Percentiles rank a stretch among this genome's conserved stretches.
Evolutionary conservation across 2,797 vertebrate species (phyloP).

Genomic region (Pseudomugil tenellus): DNA sequence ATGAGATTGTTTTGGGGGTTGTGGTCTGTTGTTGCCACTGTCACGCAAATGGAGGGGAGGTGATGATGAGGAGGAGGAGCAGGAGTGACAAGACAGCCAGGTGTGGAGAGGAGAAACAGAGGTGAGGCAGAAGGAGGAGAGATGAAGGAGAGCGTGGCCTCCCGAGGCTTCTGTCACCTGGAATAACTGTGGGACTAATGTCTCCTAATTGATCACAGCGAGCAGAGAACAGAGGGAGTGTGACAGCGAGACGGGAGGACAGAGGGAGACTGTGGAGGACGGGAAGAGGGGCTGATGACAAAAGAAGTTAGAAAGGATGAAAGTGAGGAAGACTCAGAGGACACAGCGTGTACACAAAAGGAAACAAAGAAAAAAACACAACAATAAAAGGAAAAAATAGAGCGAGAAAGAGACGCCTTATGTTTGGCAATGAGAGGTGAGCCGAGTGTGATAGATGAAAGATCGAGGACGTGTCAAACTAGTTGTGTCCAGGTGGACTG

Average conservation of each 20-base stretch:
- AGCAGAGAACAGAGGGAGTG: constrained; percentile 66
- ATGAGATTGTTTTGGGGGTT: constrained; percentile 17
- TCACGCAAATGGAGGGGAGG: constrained; percentile 22
- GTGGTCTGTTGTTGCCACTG: constrained; percentile 48
- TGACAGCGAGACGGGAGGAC: constrained; percentile 65
- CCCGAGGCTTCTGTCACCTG: constrained; percentile 74
- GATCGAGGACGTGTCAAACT: constrained; percentile 56
- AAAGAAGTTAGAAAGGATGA: constrained; percentile 38
- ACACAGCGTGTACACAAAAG: neutral
- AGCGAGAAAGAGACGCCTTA: constrained; percentile 12
- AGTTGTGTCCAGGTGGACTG: constrained; percentile 52
- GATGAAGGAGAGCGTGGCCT: constrained; percentile 66
- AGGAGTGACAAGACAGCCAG: constrained; percentile 57
- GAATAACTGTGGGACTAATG: constrained; percentile 80
- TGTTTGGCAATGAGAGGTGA: constrained; percentile 35
- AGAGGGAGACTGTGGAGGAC: constrained; percentile 52
- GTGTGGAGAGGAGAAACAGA: constrained; percentile 60
- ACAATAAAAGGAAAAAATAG: neutral
- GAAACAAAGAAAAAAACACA: neutral
- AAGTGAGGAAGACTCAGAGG: constrained; percentile 36
- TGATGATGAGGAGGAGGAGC: constrained; percentile 40
- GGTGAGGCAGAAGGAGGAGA: constrained; percentile 59
- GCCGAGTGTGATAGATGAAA: constrained; percentile 46
- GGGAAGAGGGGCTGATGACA: constrained; percentile 28
- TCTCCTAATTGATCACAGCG: constrained; percentile 79